Conservation (phyloP, 2,888 invertebrate species). For the Trachelus troglodyta region DNA sequence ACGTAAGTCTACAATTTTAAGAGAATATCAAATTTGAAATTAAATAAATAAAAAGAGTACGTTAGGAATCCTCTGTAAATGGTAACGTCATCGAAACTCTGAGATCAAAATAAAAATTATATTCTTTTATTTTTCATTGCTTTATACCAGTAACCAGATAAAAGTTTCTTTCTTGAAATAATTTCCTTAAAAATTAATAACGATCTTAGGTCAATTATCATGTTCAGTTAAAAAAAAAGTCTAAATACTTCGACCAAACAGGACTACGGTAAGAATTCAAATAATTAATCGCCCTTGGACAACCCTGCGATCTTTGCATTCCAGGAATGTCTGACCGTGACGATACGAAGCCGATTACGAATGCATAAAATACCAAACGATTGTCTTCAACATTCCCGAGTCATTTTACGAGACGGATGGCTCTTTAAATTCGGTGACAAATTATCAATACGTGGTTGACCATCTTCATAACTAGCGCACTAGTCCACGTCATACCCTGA, state of each 20-base stretch:
- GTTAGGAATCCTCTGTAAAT: background rate
- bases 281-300: slow-evolving; percentile 42
- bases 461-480: background rate
- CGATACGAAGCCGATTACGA: slow-evolving; percentile 42
- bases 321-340: slow-evolving; percentile 32
- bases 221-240: background rate
- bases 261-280: background rate
- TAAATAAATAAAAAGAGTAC: background rate
- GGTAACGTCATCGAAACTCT: background rate
- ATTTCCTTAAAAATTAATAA: background rate
- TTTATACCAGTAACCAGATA: background rate
- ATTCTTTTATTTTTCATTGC: background rate
- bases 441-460: slow-evolving; percentile 23
- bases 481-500: background rate
- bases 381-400: slow-evolving; percentile 38
- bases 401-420: slow-evolving; percentile 39
- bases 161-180: background rate
- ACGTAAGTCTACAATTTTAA: background rate
- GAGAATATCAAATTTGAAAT: background rate
- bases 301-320: slow-evolving; percentile 34
- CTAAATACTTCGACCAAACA: background rate
- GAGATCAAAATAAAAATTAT: background rate
- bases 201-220: background rate
- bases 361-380: slow-evolving; percentile 40
- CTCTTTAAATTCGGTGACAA: slow-evolving; percentile 38